phyloP scores from a whole-genome alignment of 1,140 invertebrate genomes.

The Drosophila funebris region DNA sequence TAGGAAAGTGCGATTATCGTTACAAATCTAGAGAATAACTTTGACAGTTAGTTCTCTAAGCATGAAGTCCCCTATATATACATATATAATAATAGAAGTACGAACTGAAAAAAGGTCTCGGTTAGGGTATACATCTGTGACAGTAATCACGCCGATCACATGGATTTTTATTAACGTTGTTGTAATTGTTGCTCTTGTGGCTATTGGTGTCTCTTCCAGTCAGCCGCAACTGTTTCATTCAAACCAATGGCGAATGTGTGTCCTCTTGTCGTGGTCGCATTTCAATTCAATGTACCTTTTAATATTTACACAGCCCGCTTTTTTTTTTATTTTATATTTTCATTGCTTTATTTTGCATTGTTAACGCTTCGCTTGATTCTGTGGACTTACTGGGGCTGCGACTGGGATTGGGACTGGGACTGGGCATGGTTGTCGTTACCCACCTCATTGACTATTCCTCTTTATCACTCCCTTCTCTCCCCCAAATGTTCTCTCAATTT shows the following conservation, averaged over 20 bases:
- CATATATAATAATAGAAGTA: too few species aligned
- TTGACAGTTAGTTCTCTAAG: too few species aligned
- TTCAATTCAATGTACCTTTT: slow-evolving; percentile 44
- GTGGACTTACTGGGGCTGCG: slow-evolving; percentile 41
- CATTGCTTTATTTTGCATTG: slow-evolving; percentile 56
- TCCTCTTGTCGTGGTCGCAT: background rate
- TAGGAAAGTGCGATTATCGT: too few species aligned
- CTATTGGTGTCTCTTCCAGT: slow-evolving; percentile 34
- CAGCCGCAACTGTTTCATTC: slow-evolving; percentile 8
- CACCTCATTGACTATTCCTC: background rate
- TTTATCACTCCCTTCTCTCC: background rate
- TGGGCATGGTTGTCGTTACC: slow-evolving; percentile 2
- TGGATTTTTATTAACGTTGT: slow-evolving; percentile 28
- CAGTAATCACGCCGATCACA: background rate
- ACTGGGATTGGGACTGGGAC: too few species aligned
- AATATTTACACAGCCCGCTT: slow-evolving; percentile 56
- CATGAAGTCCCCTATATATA: too few species aligned
- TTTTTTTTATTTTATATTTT: slow-evolving; percentile 17
- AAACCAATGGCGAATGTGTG: background rate
- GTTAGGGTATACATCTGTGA: background rate
- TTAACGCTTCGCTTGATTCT: slow-evolving; percentile 62
- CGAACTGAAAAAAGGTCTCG: too few species aligned
- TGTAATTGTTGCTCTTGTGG: slow-evolving; percentile 51
- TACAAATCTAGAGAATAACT: too few species aligned
- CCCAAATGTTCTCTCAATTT: slow-evolving; percentile 12